Percentiles rank a stretch among this genome's conserved stretches.
These are phyloP conservation scores for Austrofundulus limnaeus DNA, from an alignment of 2,113 vertebrate genomes.

Conservation along the genomic window DNA sequence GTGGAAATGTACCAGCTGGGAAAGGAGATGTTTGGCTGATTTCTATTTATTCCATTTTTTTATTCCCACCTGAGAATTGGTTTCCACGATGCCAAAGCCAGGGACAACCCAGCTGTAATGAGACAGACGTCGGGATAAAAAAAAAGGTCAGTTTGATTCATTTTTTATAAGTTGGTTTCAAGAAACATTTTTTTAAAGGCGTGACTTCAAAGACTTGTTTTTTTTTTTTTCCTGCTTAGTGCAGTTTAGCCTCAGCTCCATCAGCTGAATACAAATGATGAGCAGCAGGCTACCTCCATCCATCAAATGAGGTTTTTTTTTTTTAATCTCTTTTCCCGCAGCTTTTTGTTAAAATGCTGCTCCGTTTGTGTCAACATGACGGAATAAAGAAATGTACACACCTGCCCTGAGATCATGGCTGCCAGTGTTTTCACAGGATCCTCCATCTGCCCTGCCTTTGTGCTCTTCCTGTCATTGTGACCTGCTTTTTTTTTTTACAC, in stretches of 20 bases:
- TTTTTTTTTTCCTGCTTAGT: slow-evolving; percentile 1
- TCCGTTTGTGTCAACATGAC: slow-evolving; percentile 40
- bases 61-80: slow-evolving; percentile 17
- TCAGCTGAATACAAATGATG: slow-evolving; percentile 29
- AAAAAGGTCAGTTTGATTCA: slow-evolving; percentile 47
- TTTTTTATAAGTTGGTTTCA: background rate
- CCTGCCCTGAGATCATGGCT: slow-evolving; percentile 43
- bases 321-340: slow-evolving; percentile 10
- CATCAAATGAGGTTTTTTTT: slow-evolving; percentile 63
- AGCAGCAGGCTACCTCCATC: slow-evolving; percentile 50
- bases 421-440: slow-evolving; percentile 10
- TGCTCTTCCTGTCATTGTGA: slow-evolving; percentile 29
- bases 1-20: background rate
- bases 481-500: slow-evolving; percentile 24
- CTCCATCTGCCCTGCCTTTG: slow-evolving; percentile 51
- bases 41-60: slow-evolving; percentile 1
- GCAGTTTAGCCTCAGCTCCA: slow-evolving; percentile 2
- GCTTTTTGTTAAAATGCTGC: slow-evolving; percentile 41
- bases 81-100: slow-evolving; percentile 37
- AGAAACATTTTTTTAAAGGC: background rate
- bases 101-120: slow-evolving; percentile 22
- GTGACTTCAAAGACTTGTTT: background rate
- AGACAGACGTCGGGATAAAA: slow-evolving; percentile 23
- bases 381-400: slow-evolving; percentile 59
- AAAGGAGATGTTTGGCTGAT: slow-evolving; percentile 4